A percentile compares a stretch with the other conserved stretches of the same genome.
phyloP scores from a whole-genome alignment of 1,140 invertebrate genomes.

The Megalopta genalis region DNA sequence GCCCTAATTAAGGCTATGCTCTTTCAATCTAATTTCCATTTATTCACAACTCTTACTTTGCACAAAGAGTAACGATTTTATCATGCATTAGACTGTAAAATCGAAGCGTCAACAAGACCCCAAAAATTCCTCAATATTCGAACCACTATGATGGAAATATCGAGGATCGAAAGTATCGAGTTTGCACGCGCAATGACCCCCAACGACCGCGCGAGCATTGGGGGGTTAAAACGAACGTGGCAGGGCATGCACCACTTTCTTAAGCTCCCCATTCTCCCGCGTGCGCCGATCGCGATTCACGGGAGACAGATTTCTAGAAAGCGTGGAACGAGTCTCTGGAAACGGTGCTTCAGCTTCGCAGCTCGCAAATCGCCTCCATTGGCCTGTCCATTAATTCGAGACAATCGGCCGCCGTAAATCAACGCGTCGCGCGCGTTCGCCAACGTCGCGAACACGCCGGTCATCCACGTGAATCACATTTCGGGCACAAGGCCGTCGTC shows the following conservation, averaged over 20 bases:
- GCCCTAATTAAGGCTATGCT: too few relatives aligned
- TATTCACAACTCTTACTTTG: too few relatives aligned
- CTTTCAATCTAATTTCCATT: too few relatives aligned
- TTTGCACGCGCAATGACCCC: too few relatives aligned
- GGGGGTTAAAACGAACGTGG: background rate
- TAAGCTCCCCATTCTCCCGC: background rate
- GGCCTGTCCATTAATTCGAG: constrained; percentile 58
- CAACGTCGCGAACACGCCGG: background rate
- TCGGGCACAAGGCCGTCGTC: constrained; percentile 54
- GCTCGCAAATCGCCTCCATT: constrained; percentile 7
- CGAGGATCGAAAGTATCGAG: too few relatives aligned
- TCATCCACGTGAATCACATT: constrained; percentile 43
- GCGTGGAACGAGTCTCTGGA: constrained; percentile 13
- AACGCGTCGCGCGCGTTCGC: constrained; percentile 13
- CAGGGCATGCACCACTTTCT: background rate
- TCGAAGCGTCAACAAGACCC: too few relatives aligned
- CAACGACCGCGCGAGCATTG: background rate
- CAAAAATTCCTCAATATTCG: too few relatives aligned
- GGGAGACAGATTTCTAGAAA: constrained; percentile 38
- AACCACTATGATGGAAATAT: too few relatives aligned
- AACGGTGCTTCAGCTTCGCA: background rate
- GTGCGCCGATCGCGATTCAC: constrained; percentile 11
- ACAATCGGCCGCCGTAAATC: constrained; percentile 54
- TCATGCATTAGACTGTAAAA: too few relatives aligned
- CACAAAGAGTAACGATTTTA: too few relatives aligned